phyloP scores from a whole-genome alignment of 2,797 vertebrate genomes.

The Ispidina picta region DNA sequence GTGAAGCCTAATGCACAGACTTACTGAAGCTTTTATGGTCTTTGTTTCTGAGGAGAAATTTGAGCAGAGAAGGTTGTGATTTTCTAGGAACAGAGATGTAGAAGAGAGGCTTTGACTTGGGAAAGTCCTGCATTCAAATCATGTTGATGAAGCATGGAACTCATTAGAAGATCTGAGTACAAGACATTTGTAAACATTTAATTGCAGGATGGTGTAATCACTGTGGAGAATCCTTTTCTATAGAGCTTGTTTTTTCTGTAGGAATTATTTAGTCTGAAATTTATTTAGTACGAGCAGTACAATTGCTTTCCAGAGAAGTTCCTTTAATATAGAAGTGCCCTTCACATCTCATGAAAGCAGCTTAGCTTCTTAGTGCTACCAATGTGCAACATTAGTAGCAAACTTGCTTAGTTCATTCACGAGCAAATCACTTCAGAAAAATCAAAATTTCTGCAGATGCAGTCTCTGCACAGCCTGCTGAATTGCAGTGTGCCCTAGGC shows the following conservation, averaged over 20 bases:
- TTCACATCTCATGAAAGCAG: neutral
- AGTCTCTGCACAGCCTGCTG: neutral
- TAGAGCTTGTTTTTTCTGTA: neutral
- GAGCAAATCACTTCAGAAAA: neutral
- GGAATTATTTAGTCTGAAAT: neutral
- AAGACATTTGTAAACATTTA: conserved; percentile 46
- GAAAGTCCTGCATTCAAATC: neutral
- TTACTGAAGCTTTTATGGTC: conserved; percentile 40
- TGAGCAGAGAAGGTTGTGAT: neutral
- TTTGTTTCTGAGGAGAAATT: neutral
- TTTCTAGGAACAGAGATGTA: neutral
- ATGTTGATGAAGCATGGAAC: neutral
- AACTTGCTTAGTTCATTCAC: neutral
- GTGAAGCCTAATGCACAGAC: conserved; percentile 8
- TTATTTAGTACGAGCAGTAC: neutral
- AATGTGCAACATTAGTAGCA: neutral
- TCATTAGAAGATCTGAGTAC: conserved; percentile 36
- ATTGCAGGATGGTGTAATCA: conserved; percentile 19
- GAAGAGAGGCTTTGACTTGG: neutral
- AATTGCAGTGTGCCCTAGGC: neutral
- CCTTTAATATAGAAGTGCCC: neutral
- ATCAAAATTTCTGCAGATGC: neutral
- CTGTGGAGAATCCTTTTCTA: conserved; percentile 20
- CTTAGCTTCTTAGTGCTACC: neutral
- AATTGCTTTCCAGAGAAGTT: neutral